Evolutionary conservation across 2,113 vertebrate species (phyloP).

Genomic region (Zapus hudsonius): DNA sequence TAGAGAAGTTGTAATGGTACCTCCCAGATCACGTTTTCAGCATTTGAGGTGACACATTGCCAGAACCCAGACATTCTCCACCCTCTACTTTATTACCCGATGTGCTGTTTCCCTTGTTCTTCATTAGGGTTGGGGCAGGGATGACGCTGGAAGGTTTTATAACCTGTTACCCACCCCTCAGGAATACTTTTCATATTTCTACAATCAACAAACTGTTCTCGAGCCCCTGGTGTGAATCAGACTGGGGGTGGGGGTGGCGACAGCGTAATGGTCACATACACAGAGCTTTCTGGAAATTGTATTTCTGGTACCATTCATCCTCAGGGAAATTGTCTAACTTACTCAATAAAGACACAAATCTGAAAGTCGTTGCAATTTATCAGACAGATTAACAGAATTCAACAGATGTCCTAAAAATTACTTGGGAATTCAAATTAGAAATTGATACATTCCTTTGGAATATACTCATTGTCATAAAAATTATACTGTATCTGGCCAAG

Average conservation of each 20-base stretch:
- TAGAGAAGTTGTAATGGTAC: not conserved
- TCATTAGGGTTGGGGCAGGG: not conserved
- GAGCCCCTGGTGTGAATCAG: not conserved
- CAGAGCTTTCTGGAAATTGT: not conserved
- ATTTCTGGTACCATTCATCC: slow-evolving; percentile 26
- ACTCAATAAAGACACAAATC: slow-evolving; percentile 50
- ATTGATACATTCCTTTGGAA: slow-evolving; percentile 27
- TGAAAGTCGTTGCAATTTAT: slow-evolving; percentile 39
- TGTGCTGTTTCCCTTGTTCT: not conserved
- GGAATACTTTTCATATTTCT: not conserved
- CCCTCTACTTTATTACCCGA: not conserved
- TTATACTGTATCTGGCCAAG: not conserved
- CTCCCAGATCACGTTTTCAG: not conserved
- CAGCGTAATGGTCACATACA: not conserved
- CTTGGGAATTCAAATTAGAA: slow-evolving; percentile 45
- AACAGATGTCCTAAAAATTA: slow-evolving; percentile 5
- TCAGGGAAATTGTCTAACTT: slow-evolving; percentile 43
- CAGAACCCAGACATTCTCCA: not conserved
- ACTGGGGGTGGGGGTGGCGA: not conserved
- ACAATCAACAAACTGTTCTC: not conserved
- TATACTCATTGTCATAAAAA: not conserved
- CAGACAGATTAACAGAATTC: slow-evolving; percentile 47
- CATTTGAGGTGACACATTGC: not conserved
- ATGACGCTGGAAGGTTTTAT: not conserved
- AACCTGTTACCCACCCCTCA: not conserved